Evolutionary conservation across 2,888 invertebrate species (phyloP), one percentile per base, ranked within the genome.

Genomic region (Lasius fuliginosus): DNA sequence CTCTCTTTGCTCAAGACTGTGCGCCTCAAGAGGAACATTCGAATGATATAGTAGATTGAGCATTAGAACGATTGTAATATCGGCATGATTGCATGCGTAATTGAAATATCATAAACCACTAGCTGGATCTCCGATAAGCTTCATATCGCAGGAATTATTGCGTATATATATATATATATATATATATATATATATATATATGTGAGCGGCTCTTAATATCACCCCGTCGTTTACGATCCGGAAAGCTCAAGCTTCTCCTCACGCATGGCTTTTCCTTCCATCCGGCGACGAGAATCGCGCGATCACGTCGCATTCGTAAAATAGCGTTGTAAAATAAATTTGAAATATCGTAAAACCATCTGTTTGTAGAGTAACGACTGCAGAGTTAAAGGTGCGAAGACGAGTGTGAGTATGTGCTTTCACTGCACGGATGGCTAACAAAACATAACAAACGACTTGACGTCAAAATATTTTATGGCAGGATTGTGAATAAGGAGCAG

Each of bases 71-170:
- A 85, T 87, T 89, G 87, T 91, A 91, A 93, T 91, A 90, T 87
- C 87, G 86, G 81, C 87, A 92, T 89, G 91, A 92, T 92, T 91
- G 90, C 89, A 86, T 79, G 90, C 89, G 90, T 93, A 92, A 94
- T 93, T 92, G 92, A 92, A 93, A 93, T 90, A 88, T 89, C 89
- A 87, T 91, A 87, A 89, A 89, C 87, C 88, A 71, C 74, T 77
- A 71, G 42, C 27, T 68, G 75, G 88, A 91, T 89, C 90, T 88
- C 85, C 83, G 79, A 82, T 89, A 88, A 91, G 89, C 87, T 89
- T 90, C 89, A 85, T 90, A 92, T 90, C 90, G 85, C 64, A 62
- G 89, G 83, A 88, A 91, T 88, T 90, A 92, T 92, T 88, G 79
- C 67, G 27, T 82, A 58, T 79, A 74, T 73, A 49, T 67, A 73